Base-by-base conservation (phyloP, 2,888 invertebrate species). In the Thereva unica region DNA sequence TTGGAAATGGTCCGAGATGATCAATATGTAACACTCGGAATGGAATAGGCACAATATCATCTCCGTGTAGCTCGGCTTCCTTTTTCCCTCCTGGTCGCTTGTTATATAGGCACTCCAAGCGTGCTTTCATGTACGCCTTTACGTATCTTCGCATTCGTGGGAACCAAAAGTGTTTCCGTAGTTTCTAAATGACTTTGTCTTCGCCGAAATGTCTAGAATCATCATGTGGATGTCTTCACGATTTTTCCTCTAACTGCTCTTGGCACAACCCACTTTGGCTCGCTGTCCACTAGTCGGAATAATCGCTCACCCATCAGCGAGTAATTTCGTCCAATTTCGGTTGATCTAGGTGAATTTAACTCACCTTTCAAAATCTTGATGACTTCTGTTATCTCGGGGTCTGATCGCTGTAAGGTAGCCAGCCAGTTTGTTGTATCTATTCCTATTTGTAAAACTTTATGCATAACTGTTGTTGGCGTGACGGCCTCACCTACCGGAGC, bases 191-290 rank as follows among this genome's bases (percentile, higher is more conserved):
- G 2, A 44, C 44, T 23, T 57, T 57, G 5, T 57, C 56, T 8
- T 23, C 12, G 2, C 44, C 38, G 41, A 57, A 57, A 23, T 57
- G 56, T 4, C 56, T 44, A 3, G 44, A 8, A 3, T 57, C 56
- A n/a, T 57, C 56, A 42, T 57, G 56, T 10, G n/a, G 44, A 8
- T 3, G 35, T 34, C 5, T n/a, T 10, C 5, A 57, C 56, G 5
- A 57, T 44, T 57, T 57, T 42, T 6, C 44, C 23, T 23, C 44
- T 42, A 23, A 57, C 44, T 40, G 42, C 56, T 4, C 35, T 23
- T 1, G 56, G 56, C 2, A 57, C 56, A n/a, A 57, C 56, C 56
- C 56, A 57, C 10, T 57, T 42, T 23, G n/a, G n/a, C n/a, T n/a
- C n/a, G n/a, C n/a, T n/a, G n/a, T n/a, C n/a, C n/a, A n/a, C n/a